Base-by-base conservation (phyloP, 2,113 vertebrate species). In the Zosterops lateralis region DNA sequence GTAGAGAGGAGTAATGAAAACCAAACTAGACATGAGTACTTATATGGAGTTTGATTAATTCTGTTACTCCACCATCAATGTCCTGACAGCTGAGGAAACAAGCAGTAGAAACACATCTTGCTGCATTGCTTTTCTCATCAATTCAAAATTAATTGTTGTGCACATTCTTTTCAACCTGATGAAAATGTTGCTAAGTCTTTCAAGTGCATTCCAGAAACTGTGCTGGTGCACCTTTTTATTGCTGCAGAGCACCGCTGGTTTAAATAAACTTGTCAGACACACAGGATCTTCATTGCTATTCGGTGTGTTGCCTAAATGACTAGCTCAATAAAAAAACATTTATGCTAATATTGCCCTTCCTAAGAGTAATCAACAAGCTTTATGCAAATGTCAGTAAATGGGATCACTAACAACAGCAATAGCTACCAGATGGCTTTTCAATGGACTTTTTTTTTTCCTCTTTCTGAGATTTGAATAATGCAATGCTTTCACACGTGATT, bases 281-380 rank as follows among this genome's bases (percentile, higher is more conserved):
- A 60, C 14, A 53, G 56, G 75, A 83, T 90, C 62, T 79, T 60
- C 85, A 66, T 38, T 56, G 60, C 75, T 79, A 87, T 93, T 89
- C 54, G 40, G 34, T 75, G 48, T 89, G 62, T 54, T 68, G 82
- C 64, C 68, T 80, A 91, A 95, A 92, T 80, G 56, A 90, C 82
- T 92, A 87, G 78, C 72, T 56, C 89, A 70, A 87, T 86, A 82
- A 90, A 90, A 90, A 95, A 94, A 82, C 56, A 92, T 82, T 90
- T 92, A 96, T 95, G 91, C 95, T 95, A 96, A 96, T 92, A 92
- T 88, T 94, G 92, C 73, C 87, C 95, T 96, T 93, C 94, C 83
- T 95, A 84, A 68, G 61, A 95, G 95, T 94, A 96, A 96, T 95
- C 94, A 93, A 73, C 91, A 92, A 92, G 75, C 75, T 95, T 95